These are phyloP conservation scores for Drosophila cognata DNA, from an alignment of 2,888 invertebrate genomes.

Conservation along the genomic window DNA sequence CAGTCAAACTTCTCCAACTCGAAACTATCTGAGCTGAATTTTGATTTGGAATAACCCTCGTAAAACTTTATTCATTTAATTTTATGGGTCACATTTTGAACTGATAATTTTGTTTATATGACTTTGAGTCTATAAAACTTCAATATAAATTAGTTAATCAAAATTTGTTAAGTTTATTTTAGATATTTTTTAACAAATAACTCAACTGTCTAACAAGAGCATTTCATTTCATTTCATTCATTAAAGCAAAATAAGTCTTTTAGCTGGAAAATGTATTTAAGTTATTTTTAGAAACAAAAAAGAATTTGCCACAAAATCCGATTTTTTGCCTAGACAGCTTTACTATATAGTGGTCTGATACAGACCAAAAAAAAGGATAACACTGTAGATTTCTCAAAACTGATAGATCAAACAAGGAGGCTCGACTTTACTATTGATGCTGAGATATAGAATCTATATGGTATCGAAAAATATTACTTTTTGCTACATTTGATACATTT, in stretches of 20 bases:
- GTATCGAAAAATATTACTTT: not conserved
- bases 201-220: not conserved
- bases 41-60: not conserved
- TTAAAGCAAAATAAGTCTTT: not conserved
- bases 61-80: not conserved
- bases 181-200: not conserved
- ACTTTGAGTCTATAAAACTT: not conserved
- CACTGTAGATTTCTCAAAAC: not conserved
- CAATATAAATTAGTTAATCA: not conserved
- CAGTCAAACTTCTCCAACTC: not conserved
- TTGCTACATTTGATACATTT: no score
- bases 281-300: not conserved
- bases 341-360: not conserved
- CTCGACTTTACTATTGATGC: not conserved
- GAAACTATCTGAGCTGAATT: not conserved
- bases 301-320: not conserved
- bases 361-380: no score
- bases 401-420: not conserved
- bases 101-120: not conserved
- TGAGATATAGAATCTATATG: not conserved
- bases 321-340: not conserved
- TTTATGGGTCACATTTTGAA: not conserved
- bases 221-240: not conserved
- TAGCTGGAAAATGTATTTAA: not conserved
- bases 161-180: not conserved